Evolutionary conservation across 2,888 invertebrate species (phyloP), one percentile per base, ranked within the genome.

Genomic region (Schizotus pectinicornis): DNA sequence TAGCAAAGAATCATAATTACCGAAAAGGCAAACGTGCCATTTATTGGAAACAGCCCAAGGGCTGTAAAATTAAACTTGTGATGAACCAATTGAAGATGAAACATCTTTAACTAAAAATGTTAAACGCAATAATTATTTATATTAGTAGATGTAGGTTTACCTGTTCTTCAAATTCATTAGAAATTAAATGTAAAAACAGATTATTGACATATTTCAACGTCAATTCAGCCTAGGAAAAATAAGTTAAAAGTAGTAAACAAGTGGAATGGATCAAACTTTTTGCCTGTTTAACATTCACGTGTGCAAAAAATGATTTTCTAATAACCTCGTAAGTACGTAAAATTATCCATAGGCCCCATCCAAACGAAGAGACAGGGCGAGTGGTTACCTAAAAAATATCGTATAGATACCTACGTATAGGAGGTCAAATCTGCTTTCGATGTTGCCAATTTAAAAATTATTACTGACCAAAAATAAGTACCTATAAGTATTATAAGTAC

Each of bases 51-150:
- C 6, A 59, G 14, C 1, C 38, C 59, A 8, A 59, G 33, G 5
- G 56, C 51, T 6, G 55, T 51, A 12, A 50, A 50, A 5, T 11
- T 22, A 8, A 38, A 6, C 1, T 38, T 51, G 39, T 51, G 38
- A 45, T 59, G 55, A 6, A 22, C 43, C 9, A 59, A 11, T 41
- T 59, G 59, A 8, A 51, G 13, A 2, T 36, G 13, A 34, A 59
- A 59, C 3, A 59, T 55, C 47, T 51, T 34, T 6, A 59, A 30
- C 59, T 59, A 32, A 11, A 59, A 59, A 54, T 30, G 33, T n/a
- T 39, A 9, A 22, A 12, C 22, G 9, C 8, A 43, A 43, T 30
- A 32, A 43, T 13, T 34, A 3, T 7, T 33, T 46, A 34, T 3
- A 8, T 45, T 32, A n/a, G n/a, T n/a, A n/a, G n/a, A n/a, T 45